phyloP scores from a whole-genome alignment of 2,888 invertebrate genomes.

The Gasteruption jaculator region DNA sequence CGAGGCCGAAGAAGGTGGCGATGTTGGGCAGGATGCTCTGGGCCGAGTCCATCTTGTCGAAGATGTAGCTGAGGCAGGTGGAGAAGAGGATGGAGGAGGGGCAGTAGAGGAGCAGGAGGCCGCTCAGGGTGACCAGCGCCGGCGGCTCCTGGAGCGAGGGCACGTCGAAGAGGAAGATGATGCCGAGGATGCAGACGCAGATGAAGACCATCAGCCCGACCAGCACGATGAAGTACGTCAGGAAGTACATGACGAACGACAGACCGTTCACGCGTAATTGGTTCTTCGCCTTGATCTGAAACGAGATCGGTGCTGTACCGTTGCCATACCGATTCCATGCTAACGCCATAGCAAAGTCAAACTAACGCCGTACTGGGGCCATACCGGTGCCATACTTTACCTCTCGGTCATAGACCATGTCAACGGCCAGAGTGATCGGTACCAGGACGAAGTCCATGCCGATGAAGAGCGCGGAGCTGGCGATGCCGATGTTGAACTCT shows the following conservation, averaged over 20 bases:
- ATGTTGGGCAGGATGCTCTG: slow-evolving; percentile 76
- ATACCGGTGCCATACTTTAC: slow-evolving; percentile 49
- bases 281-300: slow-evolving; percentile 76
- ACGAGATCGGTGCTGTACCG: slow-evolving; percentile 7
- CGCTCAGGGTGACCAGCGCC: slow-evolving; percentile 65
- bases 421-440: slow-evolving; percentile 72
- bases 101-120: slow-evolving; percentile 66
- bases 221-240: slow-evolving; percentile 71
- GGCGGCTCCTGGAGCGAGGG: slow-evolving; percentile 67
- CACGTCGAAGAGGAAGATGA: slow-evolving; percentile 66
- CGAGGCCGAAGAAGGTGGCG: slow-evolving; percentile 68
- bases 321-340: background rate
- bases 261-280: slow-evolving; percentile 79
- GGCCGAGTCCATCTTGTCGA: slow-evolving; percentile 78
- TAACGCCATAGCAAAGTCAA: background rate
- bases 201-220: slow-evolving; percentile 67
- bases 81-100: slow-evolving; percentile 73
- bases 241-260: slow-evolving; percentile 70
- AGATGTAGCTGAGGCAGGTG: slow-evolving; percentile 73
- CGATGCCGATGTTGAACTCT: slow-evolving; percentile 67
- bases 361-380: too few species aligned
- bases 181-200: slow-evolving; percentile 60
- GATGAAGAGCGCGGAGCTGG: slow-evolving; percentile 71
- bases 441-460: slow-evolving; percentile 78
- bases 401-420: slow-evolving; percentile 80